Evolutionary conservation across 2,888 invertebrate genomes (phyloP), one percentile per base, ranked within the genome.

Genomic region (Timema cristinae): DNA sequence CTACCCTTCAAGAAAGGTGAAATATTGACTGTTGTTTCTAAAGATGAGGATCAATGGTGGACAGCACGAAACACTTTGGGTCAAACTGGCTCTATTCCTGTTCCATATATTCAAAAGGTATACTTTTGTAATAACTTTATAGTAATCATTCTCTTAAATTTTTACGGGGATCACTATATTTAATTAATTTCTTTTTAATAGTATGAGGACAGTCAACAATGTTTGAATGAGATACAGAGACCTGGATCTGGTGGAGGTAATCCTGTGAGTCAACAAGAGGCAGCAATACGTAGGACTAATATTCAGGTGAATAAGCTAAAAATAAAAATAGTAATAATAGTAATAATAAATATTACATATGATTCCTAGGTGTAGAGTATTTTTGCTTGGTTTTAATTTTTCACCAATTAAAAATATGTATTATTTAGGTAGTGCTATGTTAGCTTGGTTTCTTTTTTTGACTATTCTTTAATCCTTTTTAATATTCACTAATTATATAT

Each of bases 1-100:
- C 86, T 98, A 66, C 95, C 97, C 15, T 98, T 98, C 85, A 91
- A 91, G 77, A 94, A 94, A 82, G 97, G 96, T 71, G 98, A 98
- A 82, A 88, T 95, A 77, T 86, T 98, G 79, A 94, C 95, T 78
- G 90, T 98, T 77, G 88, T 98, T 77, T 92, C 93, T 76, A 93
- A 97, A 79, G 97, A 98, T 80, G 98, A 98, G 83, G 97, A 97
- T 76, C 96, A 97, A 80, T 99, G 98, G 98, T 98, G 98, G 98
- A 96, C 97, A 73, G 98, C 98, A 6, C 88, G 91, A 78, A 98
- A 98, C 84, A 87, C 86, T 75, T 85, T 90, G 70, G 97, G 98
- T 0, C 89, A 90, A 80, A 91, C 90, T 75, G 98, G 98, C 16
- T 94, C 95, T 75, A 97, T 98, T 77, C 98, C 98, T 50, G 97